Conservation (phyloP, 2,797 vertebrate species). For the Hemitrygon akajei region DNA sequence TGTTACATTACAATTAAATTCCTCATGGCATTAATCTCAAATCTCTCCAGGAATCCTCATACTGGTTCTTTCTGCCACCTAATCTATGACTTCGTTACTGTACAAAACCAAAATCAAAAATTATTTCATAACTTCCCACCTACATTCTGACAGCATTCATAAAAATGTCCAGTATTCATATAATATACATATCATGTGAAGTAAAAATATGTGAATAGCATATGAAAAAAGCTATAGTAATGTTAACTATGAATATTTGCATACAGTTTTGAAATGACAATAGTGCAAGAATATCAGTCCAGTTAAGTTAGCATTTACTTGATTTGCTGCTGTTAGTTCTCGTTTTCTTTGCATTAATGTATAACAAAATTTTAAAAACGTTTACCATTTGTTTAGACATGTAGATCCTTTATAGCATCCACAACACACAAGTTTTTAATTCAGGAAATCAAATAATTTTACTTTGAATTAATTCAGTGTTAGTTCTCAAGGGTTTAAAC, state of each 20-base stretch:
- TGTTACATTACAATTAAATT: neutral
- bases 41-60: neutral
- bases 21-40: too few species aligned
- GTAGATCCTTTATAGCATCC: neutral
- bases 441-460: neutral
- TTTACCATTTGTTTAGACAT: neutral
- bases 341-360: neutral
- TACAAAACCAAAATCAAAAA: neutral
- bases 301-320: neutral
- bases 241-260: too few species aligned
- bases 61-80: neutral
- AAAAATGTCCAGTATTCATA: neutral
- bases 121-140: neutral
- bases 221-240: too few species aligned
- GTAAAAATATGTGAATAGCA: neutral
- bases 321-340: neutral
- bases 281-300: neutral
- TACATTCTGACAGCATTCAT: neutral
- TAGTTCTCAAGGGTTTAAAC: neutral
- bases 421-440: neutral
- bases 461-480: neutral
- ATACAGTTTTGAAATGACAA: too few species aligned
- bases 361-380: neutral
- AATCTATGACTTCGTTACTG: neutral
- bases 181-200: neutral